Evolutionary conservation across 64 coral and sea anemone species (phyloP).

Genomic region (Hydrozoanthus tunicans): DNA sequence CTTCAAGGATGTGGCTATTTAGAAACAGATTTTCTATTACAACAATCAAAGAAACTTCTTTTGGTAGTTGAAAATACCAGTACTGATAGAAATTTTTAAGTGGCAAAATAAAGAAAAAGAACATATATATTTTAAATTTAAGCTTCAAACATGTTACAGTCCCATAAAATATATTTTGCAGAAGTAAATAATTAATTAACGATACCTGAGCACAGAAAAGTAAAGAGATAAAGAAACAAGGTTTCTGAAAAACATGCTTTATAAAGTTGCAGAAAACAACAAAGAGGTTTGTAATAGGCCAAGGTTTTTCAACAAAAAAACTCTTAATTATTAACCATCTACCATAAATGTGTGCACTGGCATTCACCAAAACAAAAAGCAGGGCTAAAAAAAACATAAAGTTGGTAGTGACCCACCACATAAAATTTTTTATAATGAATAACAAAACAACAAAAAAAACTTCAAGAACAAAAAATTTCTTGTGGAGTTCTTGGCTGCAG

Average conservation of each 20-base stretch:
- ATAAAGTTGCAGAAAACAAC: not conserved
- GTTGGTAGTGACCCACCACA: not conserved
- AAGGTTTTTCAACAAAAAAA: not conserved
- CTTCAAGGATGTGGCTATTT: too few species aligned
- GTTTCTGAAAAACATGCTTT: not conserved
- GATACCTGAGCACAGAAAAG: not conserved
- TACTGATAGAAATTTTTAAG: not conserved
- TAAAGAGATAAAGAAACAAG: not conserved
- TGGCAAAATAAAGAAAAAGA: not conserved
- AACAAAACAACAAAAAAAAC: not conserved
- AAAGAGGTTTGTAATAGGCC: not conserved
- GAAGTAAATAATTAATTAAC: not conserved
- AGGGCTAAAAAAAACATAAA: not conserved
- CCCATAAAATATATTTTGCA: too few species aligned
- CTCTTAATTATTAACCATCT: not conserved
- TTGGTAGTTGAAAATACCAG: not conserved
- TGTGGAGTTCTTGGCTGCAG: not conserved
- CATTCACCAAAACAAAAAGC: not conserved
- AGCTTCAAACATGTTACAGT: too few species aligned
- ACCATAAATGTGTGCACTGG: not conserved
- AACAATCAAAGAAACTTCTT: too few species aligned
- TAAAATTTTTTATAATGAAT: not conserved
- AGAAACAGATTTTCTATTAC: too few species aligned
- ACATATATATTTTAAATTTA: too few species aligned
- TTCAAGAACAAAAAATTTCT: not conserved